phyloP scores from a whole-genome alignment of 92 coral and sea anemone genomes.

The Zoanthus gigantus region DNA sequence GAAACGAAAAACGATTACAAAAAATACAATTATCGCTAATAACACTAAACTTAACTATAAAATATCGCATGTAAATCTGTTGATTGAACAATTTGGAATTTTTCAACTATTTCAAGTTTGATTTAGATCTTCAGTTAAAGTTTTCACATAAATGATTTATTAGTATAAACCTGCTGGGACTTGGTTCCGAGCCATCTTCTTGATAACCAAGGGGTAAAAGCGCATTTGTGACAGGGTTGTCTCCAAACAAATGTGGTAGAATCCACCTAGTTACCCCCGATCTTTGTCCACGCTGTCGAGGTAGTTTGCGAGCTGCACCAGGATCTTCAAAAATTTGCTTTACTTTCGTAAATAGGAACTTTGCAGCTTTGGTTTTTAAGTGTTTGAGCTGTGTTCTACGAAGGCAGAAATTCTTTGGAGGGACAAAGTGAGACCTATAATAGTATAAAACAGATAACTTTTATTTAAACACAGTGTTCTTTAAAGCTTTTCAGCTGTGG shows the following conservation, averaged over 20 bases:
- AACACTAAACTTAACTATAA: too few relatives aligned
- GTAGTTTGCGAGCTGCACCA: conserved; percentile 35
- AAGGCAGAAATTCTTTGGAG: conserved; percentile 37
- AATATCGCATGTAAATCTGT: too few relatives aligned
- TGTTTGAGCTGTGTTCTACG: background rate
- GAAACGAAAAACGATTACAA: too few relatives aligned
- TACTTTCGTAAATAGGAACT: conserved; percentile 12
- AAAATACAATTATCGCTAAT: too few relatives aligned
- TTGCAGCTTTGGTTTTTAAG: conserved; percentile 33
- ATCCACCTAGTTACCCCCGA: conserved; percentile 9
- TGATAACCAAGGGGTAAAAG: conserved; percentile 42
- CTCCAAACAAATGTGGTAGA: conserved; percentile 44
- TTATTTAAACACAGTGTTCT: background rate
- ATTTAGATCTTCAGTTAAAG: conserved; percentile 2
- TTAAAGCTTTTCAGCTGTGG: too few relatives aligned
- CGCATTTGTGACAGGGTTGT: conserved; percentile 14
- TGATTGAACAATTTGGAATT: too few relatives aligned
- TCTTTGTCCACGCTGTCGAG: conserved; percentile 36
- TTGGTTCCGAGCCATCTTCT: conserved; percentile 21
- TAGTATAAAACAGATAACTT: background rate
- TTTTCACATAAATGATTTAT: background rate
- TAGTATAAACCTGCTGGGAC: conserved; percentile 10
- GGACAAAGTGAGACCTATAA: conserved; percentile 30
- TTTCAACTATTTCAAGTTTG: too few relatives aligned
- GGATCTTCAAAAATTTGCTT: background rate